Conservation (phyloP, 1,140 invertebrate genomes). For the Atta colombica region DNA sequence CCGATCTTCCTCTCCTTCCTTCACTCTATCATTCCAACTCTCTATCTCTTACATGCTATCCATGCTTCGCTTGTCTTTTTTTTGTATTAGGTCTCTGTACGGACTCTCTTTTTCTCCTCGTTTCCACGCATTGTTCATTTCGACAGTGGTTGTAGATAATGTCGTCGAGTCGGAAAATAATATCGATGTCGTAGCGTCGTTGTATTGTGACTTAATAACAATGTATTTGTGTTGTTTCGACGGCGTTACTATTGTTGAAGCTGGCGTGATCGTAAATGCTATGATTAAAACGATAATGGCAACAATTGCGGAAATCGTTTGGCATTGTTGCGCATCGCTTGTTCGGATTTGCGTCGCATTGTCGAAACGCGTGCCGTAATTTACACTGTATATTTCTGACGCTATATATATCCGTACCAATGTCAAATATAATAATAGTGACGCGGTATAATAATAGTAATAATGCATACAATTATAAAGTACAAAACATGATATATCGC, state of each 20-base stretch:
- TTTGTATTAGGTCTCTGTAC: conserved; percentile 30
- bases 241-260: conserved; percentile 56
- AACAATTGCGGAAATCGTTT: conserved; percentile 72
- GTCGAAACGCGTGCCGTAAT: conserved; percentile 64
- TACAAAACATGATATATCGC: conserved; percentile 15
- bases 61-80: conserved; percentile 25
- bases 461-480: conserved; percentile 34
- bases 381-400: conserved; percentile 62
- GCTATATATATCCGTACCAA: conserved; percentile 31
- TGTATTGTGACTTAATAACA: conserved; percentile 65
- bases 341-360: conserved; percentile 55
- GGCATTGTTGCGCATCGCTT: conserved; percentile 69
- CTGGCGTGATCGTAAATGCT: conserved; percentile 61
- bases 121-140: conserved; percentile 68
- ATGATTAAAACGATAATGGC: conserved; percentile 75
- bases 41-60: conserved; percentile 20
- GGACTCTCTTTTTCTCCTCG: conserved; percentile 39
- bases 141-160: conserved; percentile 69
- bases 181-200: conserved; percentile 63
- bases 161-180: conserved; percentile 68
- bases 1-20: not conserved
- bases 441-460: conserved; percentile 38
- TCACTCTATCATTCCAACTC: not conserved
- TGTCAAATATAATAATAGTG: conserved; percentile 60
- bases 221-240: conserved; percentile 67